Evolutionary conservation across 2,888 invertebrate genomes (phyloP).

Genomic region (Catocala sponsa): DNA sequence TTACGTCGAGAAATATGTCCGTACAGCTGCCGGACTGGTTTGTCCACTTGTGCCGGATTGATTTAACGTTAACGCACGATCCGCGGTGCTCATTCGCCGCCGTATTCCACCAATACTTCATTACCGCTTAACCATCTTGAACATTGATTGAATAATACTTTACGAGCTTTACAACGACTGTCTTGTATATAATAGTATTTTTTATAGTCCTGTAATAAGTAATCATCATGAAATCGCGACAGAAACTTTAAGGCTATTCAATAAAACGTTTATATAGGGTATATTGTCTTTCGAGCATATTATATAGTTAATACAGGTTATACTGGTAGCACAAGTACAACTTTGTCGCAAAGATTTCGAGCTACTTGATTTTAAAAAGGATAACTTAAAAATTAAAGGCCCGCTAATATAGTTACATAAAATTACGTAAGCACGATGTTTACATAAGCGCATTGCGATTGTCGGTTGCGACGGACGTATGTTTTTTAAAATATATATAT

Average conservation of each 20-base stretch:
- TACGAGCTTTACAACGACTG: conserved; percentile 7
- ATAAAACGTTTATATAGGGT: background rate
- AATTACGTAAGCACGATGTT: too few relatives aligned
- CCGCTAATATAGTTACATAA: too few relatives aligned
- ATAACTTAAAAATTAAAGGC: too few relatives aligned
- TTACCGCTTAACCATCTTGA: conserved; percentile 71
- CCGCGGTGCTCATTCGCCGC: conserved; percentile 69
- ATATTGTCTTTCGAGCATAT: background rate
- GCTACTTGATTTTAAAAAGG: too few relatives aligned
- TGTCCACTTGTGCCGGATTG: conserved; percentile 86
- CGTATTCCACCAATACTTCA: conserved; percentile 72
- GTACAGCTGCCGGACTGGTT: conserved; percentile 87
- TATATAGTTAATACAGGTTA: background rate
- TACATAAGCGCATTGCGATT: too few relatives aligned
- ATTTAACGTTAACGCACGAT: conserved; percentile 84
- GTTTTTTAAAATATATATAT: too few relatives aligned
- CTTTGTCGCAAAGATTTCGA: too few relatives aligned
- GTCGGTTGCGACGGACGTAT: too few relatives aligned
- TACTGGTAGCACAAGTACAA: too few relatives aligned
- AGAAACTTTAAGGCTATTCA: conserved; percentile 6
- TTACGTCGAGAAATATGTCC: conserved; percentile 71
- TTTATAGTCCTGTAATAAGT: conserved; percentile 1
- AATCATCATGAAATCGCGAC: conserved; percentile 7
- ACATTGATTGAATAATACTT: conserved; percentile 21
- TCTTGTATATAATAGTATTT: conserved; percentile 4